Base-by-base conservation (phyloP, 2,888 invertebrate species). In the Pterostichus madidus region DNA sequence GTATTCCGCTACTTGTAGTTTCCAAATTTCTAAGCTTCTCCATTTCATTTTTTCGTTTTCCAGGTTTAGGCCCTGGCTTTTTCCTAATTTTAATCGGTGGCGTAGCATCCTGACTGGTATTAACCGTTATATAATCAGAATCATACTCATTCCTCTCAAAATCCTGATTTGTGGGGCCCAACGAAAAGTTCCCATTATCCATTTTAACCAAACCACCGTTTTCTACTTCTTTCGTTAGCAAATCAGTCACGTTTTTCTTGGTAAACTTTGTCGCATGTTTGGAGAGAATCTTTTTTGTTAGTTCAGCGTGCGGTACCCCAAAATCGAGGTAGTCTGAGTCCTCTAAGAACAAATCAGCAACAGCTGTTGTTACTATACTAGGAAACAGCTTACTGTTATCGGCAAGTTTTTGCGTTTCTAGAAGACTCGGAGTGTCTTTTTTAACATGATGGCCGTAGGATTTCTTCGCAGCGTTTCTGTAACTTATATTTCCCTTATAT, bases 401-500 rank as follows among this genome's bases (percentile, higher is more conserved):
- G 86, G 46, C 87, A 86, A 80, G 87, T 87, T 64, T 84, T 85
- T 61, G 81, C 44, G 46, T 76, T 73, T 46, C 35, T 84, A 84
- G 76, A 84, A 15, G 49, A 78, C 15, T 52, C 61, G 32, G 80
- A 39, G 13, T 76, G 6, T 84, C 76, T 84, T 82, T 71, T 77
- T 84, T 84, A 53, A 85, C 80, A 11, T 71, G 68, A 61, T 81
- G 81, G 7, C 83, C 83, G 64, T 83, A 88, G 85, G 87, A 88
- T 86, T 90, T 90, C 91, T 93, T 96, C 76, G 95, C 94, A 71
- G 96, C 95, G 91, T 96, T 96, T 86, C 96, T 92, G 89, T 96
- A 96, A 91, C 96, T 96, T 85, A 94, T 95, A 90, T 94, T 95
- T 87, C 96, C 96, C 90, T 96, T 97, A 89, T 96, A 96, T 88